Evolutionary conservation across 2,888 invertebrate genomes (phyloP), one percentile per base, ranked within the genome.

Genomic region (Nineta flava): DNA sequence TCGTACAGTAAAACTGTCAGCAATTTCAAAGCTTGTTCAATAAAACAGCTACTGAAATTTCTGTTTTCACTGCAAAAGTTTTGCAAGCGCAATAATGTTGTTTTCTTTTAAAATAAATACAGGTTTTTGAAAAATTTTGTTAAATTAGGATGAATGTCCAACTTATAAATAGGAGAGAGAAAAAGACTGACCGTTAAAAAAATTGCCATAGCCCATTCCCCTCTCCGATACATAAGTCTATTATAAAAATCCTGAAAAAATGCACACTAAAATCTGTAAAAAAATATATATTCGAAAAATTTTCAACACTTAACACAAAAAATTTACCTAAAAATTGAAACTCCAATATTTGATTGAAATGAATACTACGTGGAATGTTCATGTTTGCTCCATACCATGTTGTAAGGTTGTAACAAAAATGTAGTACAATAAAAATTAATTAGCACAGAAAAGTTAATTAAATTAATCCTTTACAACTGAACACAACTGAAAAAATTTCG

Each of bases 101-200:
- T n/a, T n/a, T n/a, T n/a, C n/a, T n/a, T n/a, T n/a, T n/a, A n/a
- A n/a, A 31, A 31, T 13, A 31, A 45, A 45, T n/a, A 12, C 15
- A 15, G n/a, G n/a, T n/a, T n/a, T n/a, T 6, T 7, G 5, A 26
- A 45, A 10, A 17, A 2, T 10, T 19, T 17, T 19, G 16, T n/a
- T 21, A 21, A 9, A 17, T n/a, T 21, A 26, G 12, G 31, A 45
- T 26, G 26, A 45, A 13, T 45, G 13, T 51, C 57, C 55, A 59
- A 59, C 57, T 58, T 57, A 57, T 58, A 57, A 60, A 80, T 81
- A 80, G 80, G 80, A 80, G 80, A 80, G 80, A 80, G 80, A 80
- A 81, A 81, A 81, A 81, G 80, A 81, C 80, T 81, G 80, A 81
- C 80, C 80, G 64, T 60, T 62, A 57, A 59, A 67, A 57, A 66